Evolutionary conservation across 2,888 invertebrate species (phyloP), one percentile per base, ranked within the genome.

Genomic region (Sphaerophoria rueppellii): DNA sequence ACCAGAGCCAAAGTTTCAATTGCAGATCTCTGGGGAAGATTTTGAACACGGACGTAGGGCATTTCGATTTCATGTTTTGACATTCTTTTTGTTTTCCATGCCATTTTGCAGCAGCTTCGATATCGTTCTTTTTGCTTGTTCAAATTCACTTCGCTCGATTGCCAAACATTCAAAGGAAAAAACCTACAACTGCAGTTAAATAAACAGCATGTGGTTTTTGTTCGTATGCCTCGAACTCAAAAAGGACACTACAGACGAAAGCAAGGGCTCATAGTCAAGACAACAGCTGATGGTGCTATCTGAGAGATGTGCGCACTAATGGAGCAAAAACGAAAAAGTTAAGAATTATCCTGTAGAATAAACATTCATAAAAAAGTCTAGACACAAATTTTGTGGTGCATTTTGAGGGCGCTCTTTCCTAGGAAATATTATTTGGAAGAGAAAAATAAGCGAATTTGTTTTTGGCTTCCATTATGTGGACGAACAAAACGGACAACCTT

Each of bases 291-390:
- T 24, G 43, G 34, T 9, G 11, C 16, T 60, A 43, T 60, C 6
- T 40, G 12, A 58, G 16, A 50, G 24, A 6, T 9, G 14, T 48
- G 5, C 4, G 9, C 4, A 6, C 11, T 6, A 32, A 4, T 4
- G 52, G 24, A n/a, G 14, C 24, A 2, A n/a, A n/a, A 7, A n/a
- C 12, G 48, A 12, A 12, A 37, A 34, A 35, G 7, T 7, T 24
- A 24, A 40, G 24, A 12, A 50, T 48, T 14, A 72, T 65, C 58
- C 71, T 77, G 71, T 71, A 50, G 69, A 83, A 80, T 76, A 85
- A 88, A 87, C 85, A 86, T 76, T 81, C 75, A 88, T 89, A 87
- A 83, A 83, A 24, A 76, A 86, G 80, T 87, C 82, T 86, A 87
- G 67, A 85, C 83, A 61, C 73, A 73, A 48, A 52, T 32, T 67